phyloP scores from a whole-genome alignment of 2,888 invertebrate genomes.

The Silvanus unidentatus region DNA sequence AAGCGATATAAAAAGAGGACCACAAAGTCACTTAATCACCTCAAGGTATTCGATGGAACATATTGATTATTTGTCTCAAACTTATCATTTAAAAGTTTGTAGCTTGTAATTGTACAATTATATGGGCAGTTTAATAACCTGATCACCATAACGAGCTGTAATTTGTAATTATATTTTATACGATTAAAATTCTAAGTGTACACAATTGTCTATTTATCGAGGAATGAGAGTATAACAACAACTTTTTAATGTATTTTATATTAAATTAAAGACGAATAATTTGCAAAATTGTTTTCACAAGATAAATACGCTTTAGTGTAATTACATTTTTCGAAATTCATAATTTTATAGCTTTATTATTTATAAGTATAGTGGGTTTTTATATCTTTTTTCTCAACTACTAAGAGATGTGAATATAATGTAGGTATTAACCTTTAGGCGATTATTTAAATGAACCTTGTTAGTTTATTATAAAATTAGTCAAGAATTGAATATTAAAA shows the following conservation, averaged over 20 bases:
- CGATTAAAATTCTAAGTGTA: constrained; percentile 33
- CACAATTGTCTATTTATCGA: constrained; percentile 17
- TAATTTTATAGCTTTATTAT: constrained; percentile 28
- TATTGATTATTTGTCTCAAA: too few relatives aligned
- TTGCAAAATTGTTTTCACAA: constrained; percentile 23
- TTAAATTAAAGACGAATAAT: constrained; percentile 21
- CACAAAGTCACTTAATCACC: too few relatives aligned
- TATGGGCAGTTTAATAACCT: constrained; percentile 27
- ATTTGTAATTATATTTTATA: constrained; percentile 28
- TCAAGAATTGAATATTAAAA: too few relatives aligned
- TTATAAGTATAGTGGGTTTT: constrained; percentile 1
- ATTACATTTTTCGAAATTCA: constrained; percentile 4
- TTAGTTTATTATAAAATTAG: too few relatives aligned
- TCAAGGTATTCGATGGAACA: too few relatives aligned
- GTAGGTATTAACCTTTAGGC: too few relatives aligned
- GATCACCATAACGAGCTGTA: constrained; percentile 28
- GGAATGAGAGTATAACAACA: too few relatives aligned
- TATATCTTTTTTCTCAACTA: neutral
- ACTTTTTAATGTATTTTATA: constrained; percentile 2
- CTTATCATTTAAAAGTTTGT: neutral
- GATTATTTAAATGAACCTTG: too few relatives aligned
- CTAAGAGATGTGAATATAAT: neutral
- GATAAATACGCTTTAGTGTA: constrained; percentile 10
- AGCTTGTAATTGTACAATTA: constrained; percentile 36
- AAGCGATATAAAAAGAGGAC: too few relatives aligned